Evolutionary conservation across 2,888 invertebrate species (phyloP).

Genomic region (Cheilosia vulpina): DNA sequence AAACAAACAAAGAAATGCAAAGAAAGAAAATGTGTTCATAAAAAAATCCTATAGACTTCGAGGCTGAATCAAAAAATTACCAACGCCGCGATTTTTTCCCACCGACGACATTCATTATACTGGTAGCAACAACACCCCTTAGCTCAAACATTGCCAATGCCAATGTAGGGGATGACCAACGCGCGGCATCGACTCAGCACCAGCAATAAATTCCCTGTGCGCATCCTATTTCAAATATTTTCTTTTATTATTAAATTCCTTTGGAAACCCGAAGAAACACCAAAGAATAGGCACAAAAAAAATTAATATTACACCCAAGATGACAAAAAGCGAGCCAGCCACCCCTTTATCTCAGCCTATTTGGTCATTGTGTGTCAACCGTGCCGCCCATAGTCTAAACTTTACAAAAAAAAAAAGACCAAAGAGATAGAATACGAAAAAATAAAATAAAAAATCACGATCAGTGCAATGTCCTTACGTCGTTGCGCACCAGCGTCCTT

Average conservation of each 20-base stretch:
- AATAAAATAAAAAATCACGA: slow-evolving; percentile 34
- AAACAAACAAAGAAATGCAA: slow-evolving; percentile 10
- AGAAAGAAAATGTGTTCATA: slow-evolving; percentile 1
- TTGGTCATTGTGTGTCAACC: slow-evolving; percentile 63
- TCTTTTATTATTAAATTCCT: slow-evolving; percentile 19
- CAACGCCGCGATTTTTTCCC: slow-evolving; percentile 53
- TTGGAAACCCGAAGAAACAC: slow-evolving; percentile 14
- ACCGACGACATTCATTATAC: slow-evolving; percentile 45
- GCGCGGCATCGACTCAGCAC: slow-evolving; percentile 37
- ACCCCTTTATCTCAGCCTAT: slow-evolving; percentile 68
- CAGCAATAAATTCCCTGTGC: slow-evolving; percentile 54
- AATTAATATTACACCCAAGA: slow-evolving; percentile 60
- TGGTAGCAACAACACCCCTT: slow-evolving; percentile 49
- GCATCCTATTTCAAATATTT: slow-evolving; percentile 61
- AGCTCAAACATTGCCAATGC: slow-evolving; percentile 41
- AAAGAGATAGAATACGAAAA: slow-evolving; percentile 18
- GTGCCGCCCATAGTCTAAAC: slow-evolving; percentile 70
- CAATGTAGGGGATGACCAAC: slow-evolving; percentile 45
- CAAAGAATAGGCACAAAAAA: slow-evolving; percentile 24
- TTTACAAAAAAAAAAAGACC: slow-evolving; percentile 33
- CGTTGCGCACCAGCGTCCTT: slow-evolving; percentile 10
- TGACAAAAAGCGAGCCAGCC: slow-evolving; percentile 58
- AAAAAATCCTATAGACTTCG: slow-evolving; percentile 24
- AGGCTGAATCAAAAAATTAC: slow-evolving; percentile 35
- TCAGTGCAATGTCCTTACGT: slow-evolving; percentile 56